Conservation (phyloP, 2,797 vertebrate species). For the Hippoglossus hippoglossus region DNA sequence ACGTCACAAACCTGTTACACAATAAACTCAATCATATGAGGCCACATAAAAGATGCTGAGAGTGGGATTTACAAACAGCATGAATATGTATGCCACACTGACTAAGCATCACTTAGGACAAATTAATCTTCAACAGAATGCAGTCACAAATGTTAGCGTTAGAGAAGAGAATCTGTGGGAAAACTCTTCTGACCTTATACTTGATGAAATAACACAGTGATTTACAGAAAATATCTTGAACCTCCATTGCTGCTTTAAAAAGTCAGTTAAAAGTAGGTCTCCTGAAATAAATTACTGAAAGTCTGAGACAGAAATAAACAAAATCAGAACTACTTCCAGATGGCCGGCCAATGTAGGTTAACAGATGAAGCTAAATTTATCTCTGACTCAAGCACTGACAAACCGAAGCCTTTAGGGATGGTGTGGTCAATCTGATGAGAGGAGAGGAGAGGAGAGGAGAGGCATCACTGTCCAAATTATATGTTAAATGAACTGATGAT, state of each 20-base stretch:
- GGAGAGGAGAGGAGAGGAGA: neutral
- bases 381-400: slow-evolving; percentile 9
- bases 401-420: neutral
- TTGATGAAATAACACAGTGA: neutral
- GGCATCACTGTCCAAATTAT: no score
- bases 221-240: neutral
- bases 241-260: neutral
- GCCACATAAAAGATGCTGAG: neutral
- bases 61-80: slow-evolving; percentile 10
- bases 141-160: neutral
- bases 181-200: neutral
- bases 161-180: neutral
- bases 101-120: neutral
- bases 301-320: slow-evolving; percentile 14
- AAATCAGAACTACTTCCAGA: slow-evolving; percentile 9
- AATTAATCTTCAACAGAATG: slow-evolving; percentile 1
- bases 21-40: slow-evolving; percentile 21
- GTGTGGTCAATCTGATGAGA: neutral
- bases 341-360: slow-evolving; percentile 27
- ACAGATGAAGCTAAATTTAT: slow-evolving; percentile 37
- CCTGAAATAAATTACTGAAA: neutral
- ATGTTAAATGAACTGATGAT: no score
- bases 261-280: neutral
- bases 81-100: neutral
- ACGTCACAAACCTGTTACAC: slow-evolving; percentile 37